Evolutionary conservation across 2,113 vertebrate species (phyloP).

Genomic region (Meriones unguiculatus): DNA sequence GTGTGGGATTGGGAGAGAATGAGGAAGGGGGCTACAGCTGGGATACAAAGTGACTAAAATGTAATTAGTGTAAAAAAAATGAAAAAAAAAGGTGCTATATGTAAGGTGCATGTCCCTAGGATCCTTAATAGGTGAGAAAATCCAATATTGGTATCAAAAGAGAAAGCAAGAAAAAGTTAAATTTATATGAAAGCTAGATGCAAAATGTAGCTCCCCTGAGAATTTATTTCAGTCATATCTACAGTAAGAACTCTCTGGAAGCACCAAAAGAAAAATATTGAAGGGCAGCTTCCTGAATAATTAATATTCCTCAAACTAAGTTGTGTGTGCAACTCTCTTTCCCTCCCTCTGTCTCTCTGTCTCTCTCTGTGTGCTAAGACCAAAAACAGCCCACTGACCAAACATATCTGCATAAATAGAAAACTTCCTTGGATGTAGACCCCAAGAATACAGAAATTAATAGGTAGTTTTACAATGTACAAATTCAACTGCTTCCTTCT

Average conservation of each 20-base stretch:
- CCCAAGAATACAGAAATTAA: background rate
- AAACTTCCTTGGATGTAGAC: background rate
- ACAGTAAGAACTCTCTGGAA: background rate
- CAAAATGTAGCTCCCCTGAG: background rate
- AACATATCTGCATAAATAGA: background rate
- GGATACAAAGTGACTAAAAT: too few relatives aligned
- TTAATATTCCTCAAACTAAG: background rate
- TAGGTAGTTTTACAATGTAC: background rate
- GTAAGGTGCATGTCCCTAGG: too few relatives aligned
- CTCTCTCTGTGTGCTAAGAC: too few relatives aligned
- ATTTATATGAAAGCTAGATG: background rate
- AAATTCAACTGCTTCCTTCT: background rate
- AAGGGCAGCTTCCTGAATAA: background rate
- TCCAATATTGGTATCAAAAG: background rate
- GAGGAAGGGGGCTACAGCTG: too few relatives aligned
- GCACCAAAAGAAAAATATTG: background rate
- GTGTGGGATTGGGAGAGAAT: too few relatives aligned
- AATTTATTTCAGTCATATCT: conserved; percentile 8
- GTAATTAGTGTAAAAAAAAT: too few relatives aligned
- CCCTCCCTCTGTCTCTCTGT: background rate
- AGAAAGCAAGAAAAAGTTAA: background rate
- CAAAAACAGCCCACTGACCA: background rate
- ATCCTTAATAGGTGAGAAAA: background rate
- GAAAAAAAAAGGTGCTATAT: background rate
- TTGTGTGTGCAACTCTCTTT: too few relatives aligned